phyloP scores from a whole-genome alignment of 2,797 vertebrate genomes.

The Chromobotia macracanthus region DNA sequence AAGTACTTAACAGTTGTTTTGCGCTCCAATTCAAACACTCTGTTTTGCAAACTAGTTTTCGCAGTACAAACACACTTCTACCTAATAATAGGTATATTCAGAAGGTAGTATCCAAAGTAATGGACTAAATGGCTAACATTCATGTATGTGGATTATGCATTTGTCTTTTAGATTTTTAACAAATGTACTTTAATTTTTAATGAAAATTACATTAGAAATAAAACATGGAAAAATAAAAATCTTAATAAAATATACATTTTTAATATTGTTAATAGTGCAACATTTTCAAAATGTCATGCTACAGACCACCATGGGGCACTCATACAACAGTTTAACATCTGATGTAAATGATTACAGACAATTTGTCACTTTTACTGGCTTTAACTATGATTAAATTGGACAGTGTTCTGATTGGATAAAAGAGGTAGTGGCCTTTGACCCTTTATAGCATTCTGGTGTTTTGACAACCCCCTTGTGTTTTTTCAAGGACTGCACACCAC shows the following conservation, averaged over 20 bases:
- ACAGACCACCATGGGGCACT: too few relatives aligned
- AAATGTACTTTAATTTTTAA: too few relatives aligned
- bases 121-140: too few relatives aligned
- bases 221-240: too few relatives aligned
- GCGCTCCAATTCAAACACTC: not conserved
- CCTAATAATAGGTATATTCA: not conserved
- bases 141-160: too few relatives aligned
- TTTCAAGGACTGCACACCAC: conserved; percentile 27
- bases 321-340: not conserved
- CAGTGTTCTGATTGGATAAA: conserved; percentile 25
- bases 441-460: conserved; percentile 31
- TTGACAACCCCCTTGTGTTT: conserved; percentile 24
- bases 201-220: too few relatives aligned
- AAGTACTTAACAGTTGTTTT: not conserved
- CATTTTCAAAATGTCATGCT: too few relatives aligned
- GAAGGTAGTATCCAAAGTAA: too few relatives aligned
- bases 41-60: not conserved
- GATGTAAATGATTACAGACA: not conserved
- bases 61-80: not conserved
- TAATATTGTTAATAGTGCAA: too few relatives aligned
- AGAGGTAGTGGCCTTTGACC: conserved; percentile 11
- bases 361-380: not conserved
- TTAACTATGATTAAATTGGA: not conserved
- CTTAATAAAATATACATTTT: too few relatives aligned
- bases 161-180: too few relatives aligned